Conservation (phyloP, 2,113 vertebrate species). For the Leptobrachium ailaonicum region DNA sequence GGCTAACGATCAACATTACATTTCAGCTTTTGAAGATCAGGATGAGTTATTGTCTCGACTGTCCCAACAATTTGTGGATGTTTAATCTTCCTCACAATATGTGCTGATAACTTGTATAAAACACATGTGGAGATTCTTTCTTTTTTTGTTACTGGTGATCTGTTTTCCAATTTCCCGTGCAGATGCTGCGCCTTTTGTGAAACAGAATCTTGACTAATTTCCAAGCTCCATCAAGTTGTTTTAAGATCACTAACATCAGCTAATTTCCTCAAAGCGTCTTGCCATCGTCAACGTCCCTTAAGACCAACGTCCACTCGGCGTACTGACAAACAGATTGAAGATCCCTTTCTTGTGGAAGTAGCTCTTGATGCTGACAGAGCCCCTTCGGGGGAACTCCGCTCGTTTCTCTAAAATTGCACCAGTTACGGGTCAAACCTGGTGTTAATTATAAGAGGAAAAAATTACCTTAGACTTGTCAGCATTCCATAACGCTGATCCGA, state of each 20-base stretch:
- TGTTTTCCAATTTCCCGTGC: constrained; percentile 59
- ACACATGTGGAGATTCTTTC: constrained; percentile 39
- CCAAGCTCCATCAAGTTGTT: constrained; percentile 27
- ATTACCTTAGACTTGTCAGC: constrained; percentile 56
- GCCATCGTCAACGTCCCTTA: constrained; percentile 53
- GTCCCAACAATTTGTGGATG: background rate
- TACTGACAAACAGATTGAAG: constrained; percentile 50
- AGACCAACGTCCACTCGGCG: constrained; percentile 48
- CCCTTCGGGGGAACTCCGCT: constrained; percentile 53
- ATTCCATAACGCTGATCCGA: constrained; percentile 54
- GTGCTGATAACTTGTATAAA: constrained; percentile 15
- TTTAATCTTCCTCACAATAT: background rate
- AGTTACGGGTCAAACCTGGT: constrained; percentile 47
- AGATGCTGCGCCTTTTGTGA: constrained; percentile 51
- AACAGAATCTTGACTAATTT: constrained; percentile 56
- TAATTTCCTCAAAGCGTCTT: constrained; percentile 59
- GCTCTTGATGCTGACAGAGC: constrained; percentile 54
- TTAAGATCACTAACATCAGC: constrained; percentile 42
- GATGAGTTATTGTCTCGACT: background rate
- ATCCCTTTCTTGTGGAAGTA: constrained; percentile 50
- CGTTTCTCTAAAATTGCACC: constrained; percentile 52
- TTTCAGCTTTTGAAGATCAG: background rate
- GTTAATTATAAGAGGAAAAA: constrained; percentile 51
- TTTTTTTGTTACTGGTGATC: constrained; percentile 47
- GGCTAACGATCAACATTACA: constrained; percentile 18